Conservation (phyloP, 2,888 invertebrate species). For the Allolobophora icterica region DNA sequence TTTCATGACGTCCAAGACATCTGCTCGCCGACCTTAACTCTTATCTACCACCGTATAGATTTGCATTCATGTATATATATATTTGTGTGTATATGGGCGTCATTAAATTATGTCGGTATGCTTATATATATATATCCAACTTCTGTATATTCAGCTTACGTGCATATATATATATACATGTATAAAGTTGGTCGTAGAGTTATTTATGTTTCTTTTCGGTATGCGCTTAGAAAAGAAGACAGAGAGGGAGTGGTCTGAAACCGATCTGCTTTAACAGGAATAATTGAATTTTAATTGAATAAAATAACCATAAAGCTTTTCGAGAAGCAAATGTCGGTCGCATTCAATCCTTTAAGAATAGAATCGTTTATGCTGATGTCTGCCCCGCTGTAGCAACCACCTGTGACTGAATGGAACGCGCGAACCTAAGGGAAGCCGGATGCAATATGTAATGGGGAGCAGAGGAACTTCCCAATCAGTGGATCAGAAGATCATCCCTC, state of each 20-base stretch:
- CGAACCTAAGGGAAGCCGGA: background rate
- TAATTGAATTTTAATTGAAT: slow-evolving; percentile 10
- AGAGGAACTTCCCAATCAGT: background rate
- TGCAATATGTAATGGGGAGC: background rate
- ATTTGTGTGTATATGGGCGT: background rate
- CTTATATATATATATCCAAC: background rate
- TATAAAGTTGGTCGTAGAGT: background rate
- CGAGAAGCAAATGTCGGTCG: background rate
- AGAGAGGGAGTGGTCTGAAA: background rate
- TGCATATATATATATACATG: background rate
- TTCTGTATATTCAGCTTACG: background rate
- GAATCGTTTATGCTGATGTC: background rate
- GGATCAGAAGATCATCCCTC: background rate
- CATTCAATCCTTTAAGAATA: background rate
- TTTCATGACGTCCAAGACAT: background rate
- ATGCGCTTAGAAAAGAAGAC: background rate
- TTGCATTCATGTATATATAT: background rate
- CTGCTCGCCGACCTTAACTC: background rate
- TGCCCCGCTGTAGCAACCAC: too few relatives aligned
- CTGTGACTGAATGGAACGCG: too few relatives aligned
- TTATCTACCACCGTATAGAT: background rate
- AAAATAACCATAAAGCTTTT: slow-evolving; percentile 9
- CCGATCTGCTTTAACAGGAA: background rate
- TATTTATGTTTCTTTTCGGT: background rate
- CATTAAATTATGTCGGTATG: too few relatives aligned